Evolutionary conservation across 2,113 vertebrate species (phyloP).

Genomic region (Fregata magnificens): DNA sequence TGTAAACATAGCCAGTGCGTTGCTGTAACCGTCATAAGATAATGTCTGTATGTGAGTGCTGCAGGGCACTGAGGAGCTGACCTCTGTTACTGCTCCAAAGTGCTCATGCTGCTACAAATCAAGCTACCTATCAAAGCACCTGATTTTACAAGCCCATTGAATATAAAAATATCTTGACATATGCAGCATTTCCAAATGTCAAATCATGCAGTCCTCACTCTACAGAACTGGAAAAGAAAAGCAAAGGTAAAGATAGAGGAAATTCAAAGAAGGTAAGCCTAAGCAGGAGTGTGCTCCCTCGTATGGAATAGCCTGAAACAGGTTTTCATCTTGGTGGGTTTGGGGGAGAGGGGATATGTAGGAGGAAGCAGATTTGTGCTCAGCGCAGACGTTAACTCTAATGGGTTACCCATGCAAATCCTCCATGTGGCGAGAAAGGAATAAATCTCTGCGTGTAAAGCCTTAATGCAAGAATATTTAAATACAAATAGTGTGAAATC

Average conservation of each 20-base stretch:
- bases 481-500: conserved; percentile 14
- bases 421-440: background rate
- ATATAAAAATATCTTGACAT: background rate
- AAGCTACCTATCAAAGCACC: background rate
- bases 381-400: background rate
- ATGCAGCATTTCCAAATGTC: background rate
- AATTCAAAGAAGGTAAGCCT: background rate
- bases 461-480: conserved; percentile 8
- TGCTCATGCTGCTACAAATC: background rate
- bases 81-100: background rate
- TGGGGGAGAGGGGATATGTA: background rate
- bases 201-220: background rate
- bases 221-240: background rate
- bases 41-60: fast-evolving
- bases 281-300: background rate
- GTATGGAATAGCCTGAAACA: background rate
- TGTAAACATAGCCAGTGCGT: fast-evolving
- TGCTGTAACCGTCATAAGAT: fast-evolving
- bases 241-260: background rate
- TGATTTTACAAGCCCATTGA: background rate
- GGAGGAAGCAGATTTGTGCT: background rate
- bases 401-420: conserved; percentile 44
- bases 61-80: background rate
- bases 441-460: background rate
- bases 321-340: background rate